Evolutionary conservation across 2,888 invertebrate genomes (phyloP), one percentile per base, ranked within the genome.

Genomic region (Monochamus alternatus): DNA sequence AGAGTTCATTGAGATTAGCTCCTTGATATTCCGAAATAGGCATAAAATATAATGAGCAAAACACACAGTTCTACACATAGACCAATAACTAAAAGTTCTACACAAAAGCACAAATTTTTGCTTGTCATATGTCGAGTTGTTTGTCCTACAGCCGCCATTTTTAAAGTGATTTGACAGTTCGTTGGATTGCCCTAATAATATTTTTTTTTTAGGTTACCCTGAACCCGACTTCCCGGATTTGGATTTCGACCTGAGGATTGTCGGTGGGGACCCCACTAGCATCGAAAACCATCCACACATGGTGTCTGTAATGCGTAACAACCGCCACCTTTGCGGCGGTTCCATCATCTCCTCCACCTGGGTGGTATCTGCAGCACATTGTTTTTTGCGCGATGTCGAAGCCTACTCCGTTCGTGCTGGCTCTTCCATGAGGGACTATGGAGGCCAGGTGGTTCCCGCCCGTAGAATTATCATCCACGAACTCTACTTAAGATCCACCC

Each of bases 341-440:
- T 14, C 38, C 31, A 55, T 68, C 8, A 68, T 68, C 10, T 5
- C 38, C 9, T n/a, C 58, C 5, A 75, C 66, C 60, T 82, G 81
- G 81, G 74, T 78, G 0, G 4, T 82, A 10, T 82, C 81, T 31
- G 82, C 81, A 5, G 83, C 82, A 14, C 83, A 83, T 70, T 83
- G 82, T 74, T 66, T 76, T 8, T 60, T 58, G 30, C 52, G 66
- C 8, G 66, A 43, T 0, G 72, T 58, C 12, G 52, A 69, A 1
- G 43, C 62, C 38, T 32, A 30, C 10, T 72, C 79, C 32, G 51
- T 80, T 30, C 65, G 79, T 38, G 77, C 68, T 14, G 80, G 80
- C 3, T 78, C 79, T 9, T 74, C 79, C 3, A 67, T 38, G 32
- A 47, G 78, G 43, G 74, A 75, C 12, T 73, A 47, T n/a, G 80